Base-by-base conservation (phyloP, 2,888 invertebrate species). In the Microchrysa polita region DNA sequence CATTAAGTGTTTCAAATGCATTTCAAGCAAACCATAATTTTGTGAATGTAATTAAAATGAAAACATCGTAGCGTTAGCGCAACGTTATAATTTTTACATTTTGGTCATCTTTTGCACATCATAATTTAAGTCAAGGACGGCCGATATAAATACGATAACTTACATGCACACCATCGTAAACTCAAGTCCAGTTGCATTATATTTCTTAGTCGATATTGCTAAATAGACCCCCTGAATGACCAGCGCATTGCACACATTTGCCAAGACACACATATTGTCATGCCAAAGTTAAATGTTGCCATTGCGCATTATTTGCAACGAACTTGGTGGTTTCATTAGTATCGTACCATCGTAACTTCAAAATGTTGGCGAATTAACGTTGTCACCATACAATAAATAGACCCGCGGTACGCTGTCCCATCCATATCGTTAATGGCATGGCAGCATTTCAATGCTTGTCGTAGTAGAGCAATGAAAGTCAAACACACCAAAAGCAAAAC, bases 31-130 rank as follows among this genome's bases (percentile, higher is more conserved):
- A 16, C 48, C 48, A 48, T 48, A 2, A n/a, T 48, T 48, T 12
- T n/a, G 16, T 48, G 10, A 10, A 59, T 7, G 22, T 59, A 59
- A 23, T 59, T 59, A 59, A 59, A 59, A 59, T 59, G 59, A 59
- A 59, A 23, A 59, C 59, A 23, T 22, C 59, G 59, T 59, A 59
- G 27, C 59, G 23, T 14, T 59, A 59, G 23, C 23, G 59, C 59
- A 59, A 59, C 59, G n/a, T 22, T 59, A 34, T 59, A 59, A 59
- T 59, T 59, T 59, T 59, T 59, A 59, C 59, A 59, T 23, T 23
- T 34, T 59, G 59, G 23, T 55, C 59, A 14, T 59, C 59, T 59
- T 59, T 14, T 59, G 23, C 23, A 22, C 59, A 23, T 23, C 14
- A 14, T 59, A 59, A n/a, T 59, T 59, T 20, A 23, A 59, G 59